Percentiles rank a stretch among this genome's conserved stretches.
Evolutionary conservation across 2,888 invertebrate species (phyloP).

Genomic region (Melanophora roralis): DNA sequence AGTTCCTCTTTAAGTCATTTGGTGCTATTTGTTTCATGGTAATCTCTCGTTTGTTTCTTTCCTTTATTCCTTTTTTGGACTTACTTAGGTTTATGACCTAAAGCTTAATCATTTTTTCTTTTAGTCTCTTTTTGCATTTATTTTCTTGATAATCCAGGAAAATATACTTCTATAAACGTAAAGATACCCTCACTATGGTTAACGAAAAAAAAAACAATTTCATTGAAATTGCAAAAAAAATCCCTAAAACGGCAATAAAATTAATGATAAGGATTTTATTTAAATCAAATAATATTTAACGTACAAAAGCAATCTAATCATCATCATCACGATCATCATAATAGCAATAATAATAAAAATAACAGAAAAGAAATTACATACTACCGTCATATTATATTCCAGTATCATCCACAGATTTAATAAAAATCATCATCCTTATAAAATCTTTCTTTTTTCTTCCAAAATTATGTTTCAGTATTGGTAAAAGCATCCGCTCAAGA

Average conservation of each 20-base stretch:
- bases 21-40: neutral
- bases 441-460: neutral
- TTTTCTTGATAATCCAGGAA: constrained; percentile 8
- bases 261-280: constrained; percentile 54
- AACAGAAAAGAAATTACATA: constrained; percentile 15
- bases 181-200: neutral
- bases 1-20: constrained; percentile 24
- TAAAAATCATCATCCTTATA: constrained; percentile 10
- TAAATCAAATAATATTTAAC: constrained; percentile 47
- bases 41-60: neutral
- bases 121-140: constrained; percentile 23
- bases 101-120: constrained; percentile 47
- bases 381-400: neutral
- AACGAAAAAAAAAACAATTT: constrained; percentile 47
- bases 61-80: neutral
- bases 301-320: constrained; percentile 31
- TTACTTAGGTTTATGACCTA: constrained; percentile 52
- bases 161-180: neutral
- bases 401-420: neutral
- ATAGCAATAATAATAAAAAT: neutral
- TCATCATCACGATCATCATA: constrained; percentile 18
- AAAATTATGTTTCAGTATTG: constrained; percentile 68
- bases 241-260: constrained; percentile 52
- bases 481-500: constrained; percentile 70
- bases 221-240: constrained; percentile 29